A percentile compares a stretch with the other conserved stretches of the same genome.
Conservation (phyloP, 1,140 invertebrate species). For the Eriosoma lanigerum region DNA sequence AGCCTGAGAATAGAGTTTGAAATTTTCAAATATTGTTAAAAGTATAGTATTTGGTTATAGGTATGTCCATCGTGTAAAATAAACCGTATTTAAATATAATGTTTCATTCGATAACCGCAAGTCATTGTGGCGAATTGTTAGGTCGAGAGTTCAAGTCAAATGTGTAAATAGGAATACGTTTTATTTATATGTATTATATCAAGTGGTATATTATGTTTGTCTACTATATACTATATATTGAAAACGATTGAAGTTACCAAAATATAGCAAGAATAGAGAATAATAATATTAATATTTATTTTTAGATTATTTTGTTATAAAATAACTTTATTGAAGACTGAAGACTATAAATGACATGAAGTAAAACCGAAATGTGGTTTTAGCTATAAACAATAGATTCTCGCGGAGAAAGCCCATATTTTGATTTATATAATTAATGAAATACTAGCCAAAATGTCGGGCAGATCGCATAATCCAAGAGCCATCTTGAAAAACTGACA, state of each 20-base stretch:
- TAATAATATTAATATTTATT: neutral
- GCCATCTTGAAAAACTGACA: constrained; percentile 50
- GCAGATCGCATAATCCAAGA: constrained; percentile 44
- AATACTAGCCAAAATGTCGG: constrained; percentile 51
- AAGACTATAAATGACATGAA: neutral
- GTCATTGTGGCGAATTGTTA: neutral
- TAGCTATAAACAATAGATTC: constrained; percentile 22
- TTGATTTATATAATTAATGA: constrained; percentile 19
- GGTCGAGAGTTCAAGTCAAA: neutral
- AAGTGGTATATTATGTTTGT: too few species aligned
- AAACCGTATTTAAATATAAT: too few species aligned
- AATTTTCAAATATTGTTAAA: too few species aligned
- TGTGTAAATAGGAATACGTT: neutral
- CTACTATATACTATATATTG: too few species aligned
- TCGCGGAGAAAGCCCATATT: neutral
- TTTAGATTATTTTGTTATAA: neutral
- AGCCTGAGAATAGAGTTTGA: too few species aligned
- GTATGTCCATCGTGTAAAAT: too few species aligned
- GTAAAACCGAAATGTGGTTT: neutral
- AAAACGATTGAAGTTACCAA: neutral
- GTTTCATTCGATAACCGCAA: too few species aligned
- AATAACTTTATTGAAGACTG: neutral
- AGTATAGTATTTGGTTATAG: too few species aligned
- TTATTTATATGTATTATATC: too few species aligned
- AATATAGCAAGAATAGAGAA: neutral